These are phyloP conservation scores for Anguilla obscura DNA, from an alignment of 2,797 vertebrate species.

Conservation along the genomic window DNA sequence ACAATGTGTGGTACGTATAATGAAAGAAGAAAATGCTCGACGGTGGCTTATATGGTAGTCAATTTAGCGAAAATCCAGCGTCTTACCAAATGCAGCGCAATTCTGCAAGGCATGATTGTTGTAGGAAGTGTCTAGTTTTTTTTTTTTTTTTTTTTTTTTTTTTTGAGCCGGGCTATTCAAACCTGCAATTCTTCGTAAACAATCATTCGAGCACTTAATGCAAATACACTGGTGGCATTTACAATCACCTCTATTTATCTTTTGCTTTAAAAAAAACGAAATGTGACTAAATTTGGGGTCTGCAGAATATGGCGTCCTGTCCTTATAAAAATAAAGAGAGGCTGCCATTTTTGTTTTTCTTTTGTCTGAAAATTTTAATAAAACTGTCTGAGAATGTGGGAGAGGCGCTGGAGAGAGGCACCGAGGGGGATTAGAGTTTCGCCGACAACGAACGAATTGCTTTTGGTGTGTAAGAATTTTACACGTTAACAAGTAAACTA, in stretches of 20 bases:
- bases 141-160: slow-evolving; percentile 57
- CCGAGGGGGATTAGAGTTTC: slow-evolving; percentile 33
- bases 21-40: slow-evolving; percentile 5
- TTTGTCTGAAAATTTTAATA: slow-evolving; percentile 95
- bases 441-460: neutral
- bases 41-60: neutral
- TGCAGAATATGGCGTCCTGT: slow-evolving; percentile 97
- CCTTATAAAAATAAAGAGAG: slow-evolving; percentile 91
- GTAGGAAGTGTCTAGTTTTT: slow-evolving; percentile 83
- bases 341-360: slow-evolving; percentile 99
- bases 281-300: slow-evolving; percentile 72
- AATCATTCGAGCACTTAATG: slow-evolving; percentile 80
- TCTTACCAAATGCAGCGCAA: slow-evolving; percentile 60
- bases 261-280: slow-evolving; percentile 38
- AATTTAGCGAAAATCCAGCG: slow-evolving; percentile 43
- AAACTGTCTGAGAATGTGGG: slow-evolving; percentile 85
- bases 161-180: slow-evolving; percentile 89
- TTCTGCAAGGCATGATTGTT: slow-evolving; percentile 75
- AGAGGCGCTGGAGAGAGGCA: slow-evolving; percentile 62
- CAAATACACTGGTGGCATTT: slow-evolving; percentile 61
- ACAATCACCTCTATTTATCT: slow-evolving; percentile 56
- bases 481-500: slow-evolving; percentile 15
- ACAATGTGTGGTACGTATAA: slow-evolving; percentile 28
- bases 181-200: slow-evolving; percentile 85
- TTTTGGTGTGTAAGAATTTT: neutral